Conservation (phyloP, 2,113 vertebrate genomes). For the Gnathonemus echidnorhynchus region DNA sequence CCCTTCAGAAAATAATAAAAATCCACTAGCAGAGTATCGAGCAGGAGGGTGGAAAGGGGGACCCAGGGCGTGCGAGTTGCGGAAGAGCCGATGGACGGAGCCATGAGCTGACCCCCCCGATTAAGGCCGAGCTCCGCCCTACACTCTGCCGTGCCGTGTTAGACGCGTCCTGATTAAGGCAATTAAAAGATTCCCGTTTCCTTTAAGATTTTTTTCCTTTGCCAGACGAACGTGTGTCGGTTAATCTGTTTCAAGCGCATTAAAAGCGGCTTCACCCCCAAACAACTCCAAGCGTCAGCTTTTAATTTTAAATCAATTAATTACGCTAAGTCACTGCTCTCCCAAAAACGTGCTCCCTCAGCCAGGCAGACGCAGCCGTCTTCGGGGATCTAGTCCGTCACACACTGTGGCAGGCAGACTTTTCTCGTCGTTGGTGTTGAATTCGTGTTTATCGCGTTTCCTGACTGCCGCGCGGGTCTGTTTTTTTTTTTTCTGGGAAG, state of each 20-base stretch:
- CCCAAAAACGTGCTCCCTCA: not conserved
- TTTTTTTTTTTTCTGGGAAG: not conserved
- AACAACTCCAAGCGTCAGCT: not conserved
- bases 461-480: not conserved
- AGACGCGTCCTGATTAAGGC: not conserved
- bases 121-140: not conserved
- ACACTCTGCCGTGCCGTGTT: not conserved
- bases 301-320: not conserved
- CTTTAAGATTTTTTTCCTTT: not conserved
- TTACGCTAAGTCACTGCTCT: not conserved
- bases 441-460: not conserved
- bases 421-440: not conserved
- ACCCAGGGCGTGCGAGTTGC: not conserved
- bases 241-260: not conserved
- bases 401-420: not conserved
- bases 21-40: not conserved
- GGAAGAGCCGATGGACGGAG: not conserved
- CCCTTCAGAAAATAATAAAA: not conserved
- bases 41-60: not conserved
- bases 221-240: not conserved
- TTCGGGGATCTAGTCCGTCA: not conserved
- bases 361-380: not conserved
- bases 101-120: not conserved
- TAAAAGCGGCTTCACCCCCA: not conserved
- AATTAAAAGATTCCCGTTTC: not conserved